These are phyloP conservation scores for Calliopsis andreniformis DNA, from an alignment of 1,140 invertebrate species.

Conservation along the genomic window DNA sequence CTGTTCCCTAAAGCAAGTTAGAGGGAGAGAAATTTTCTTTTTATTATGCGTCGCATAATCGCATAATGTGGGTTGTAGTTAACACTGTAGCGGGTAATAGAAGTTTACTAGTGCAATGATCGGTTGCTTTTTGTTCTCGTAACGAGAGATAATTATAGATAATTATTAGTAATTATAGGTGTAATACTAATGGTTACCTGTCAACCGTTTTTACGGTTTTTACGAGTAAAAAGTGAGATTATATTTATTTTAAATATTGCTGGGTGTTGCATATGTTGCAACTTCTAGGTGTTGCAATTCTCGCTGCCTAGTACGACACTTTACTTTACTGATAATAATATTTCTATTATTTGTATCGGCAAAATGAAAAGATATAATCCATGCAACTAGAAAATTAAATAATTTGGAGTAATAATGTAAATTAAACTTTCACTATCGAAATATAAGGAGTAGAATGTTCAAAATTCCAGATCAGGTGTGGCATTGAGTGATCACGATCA, in stretches of 20 bases:
- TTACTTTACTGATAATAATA: too few relatives aligned
- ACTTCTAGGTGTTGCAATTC: not conserved
- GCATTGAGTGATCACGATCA: too few relatives aligned
- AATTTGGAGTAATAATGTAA: too few relatives aligned
- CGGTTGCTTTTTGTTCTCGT: not conserved
- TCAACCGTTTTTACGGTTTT: not conserved
- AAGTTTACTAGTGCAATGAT: not conserved
- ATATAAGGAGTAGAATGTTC: too few relatives aligned
- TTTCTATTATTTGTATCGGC: too few relatives aligned
- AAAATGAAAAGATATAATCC: too few relatives aligned
- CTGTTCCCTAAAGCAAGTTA: not conserved
- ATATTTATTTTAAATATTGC: not conserved
- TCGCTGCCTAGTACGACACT: too few relatives aligned
- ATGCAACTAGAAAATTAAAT: too few relatives aligned
- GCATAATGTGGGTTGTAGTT: not conserved
- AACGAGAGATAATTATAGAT: conserved; percentile 10
- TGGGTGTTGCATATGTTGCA: not conserved
- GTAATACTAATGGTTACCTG: not conserved
- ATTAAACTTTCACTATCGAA: too few relatives aligned
- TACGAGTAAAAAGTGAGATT: not conserved
- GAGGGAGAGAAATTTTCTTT: not conserved
- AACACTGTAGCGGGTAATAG: too few relatives aligned
- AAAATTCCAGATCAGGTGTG: too few relatives aligned
- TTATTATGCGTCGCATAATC: not conserved
- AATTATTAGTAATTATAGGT: too few relatives aligned